Percentiles rank a stretch among this genome's conserved stretches.
phyloP scores from a whole-genome alignment of 23 tunicate species.

The Ciona savignyi region DNA sequence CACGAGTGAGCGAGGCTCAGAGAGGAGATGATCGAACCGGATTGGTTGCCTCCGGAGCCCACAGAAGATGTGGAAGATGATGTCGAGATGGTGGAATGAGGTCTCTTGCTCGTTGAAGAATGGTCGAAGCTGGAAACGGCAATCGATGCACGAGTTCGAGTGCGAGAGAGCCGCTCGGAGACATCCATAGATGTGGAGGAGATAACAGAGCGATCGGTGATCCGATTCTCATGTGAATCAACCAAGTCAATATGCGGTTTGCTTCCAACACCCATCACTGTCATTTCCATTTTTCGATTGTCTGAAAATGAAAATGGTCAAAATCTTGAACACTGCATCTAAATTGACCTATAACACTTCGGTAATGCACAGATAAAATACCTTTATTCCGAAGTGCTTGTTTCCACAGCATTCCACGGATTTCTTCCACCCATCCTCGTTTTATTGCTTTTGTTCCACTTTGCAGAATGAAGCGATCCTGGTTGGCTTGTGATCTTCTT shows the following conservation, averaged over 20 bases:
- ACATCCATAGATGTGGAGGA: conserved; percentile 23
- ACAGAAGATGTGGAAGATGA: conserved; percentile 77
- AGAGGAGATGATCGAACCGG: conserved; percentile 18
- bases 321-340: too few relatives aligned
- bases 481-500: conserved; percentile 47
- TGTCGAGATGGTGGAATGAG: conserved; percentile 76
- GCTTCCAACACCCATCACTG: conserved; percentile 91
- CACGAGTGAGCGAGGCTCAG: conserved; percentile 43
- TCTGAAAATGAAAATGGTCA: too few relatives aligned
- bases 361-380: too few relatives aligned
- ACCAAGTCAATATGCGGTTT: conserved; percentile 88
- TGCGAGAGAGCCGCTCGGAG: conserved; percentile 36
- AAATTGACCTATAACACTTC: too few relatives aligned
- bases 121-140: conserved; percentile 70
- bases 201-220: conserved; percentile 72
- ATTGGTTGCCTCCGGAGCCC: conserved; percentile 64
- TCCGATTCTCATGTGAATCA: conserved; percentile 61
- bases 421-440: conserved; percentile 89
- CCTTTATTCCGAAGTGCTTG: conserved; percentile 93
- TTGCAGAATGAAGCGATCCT: conserved; percentile 70
- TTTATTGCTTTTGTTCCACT: conserved; percentile 38
- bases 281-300: conserved; percentile 69
- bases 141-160: conserved; percentile 85
- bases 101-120: conserved; percentile 35
- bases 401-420: conserved; percentile 71